Percentiles rank a stretch among this genome's conserved stretches.
These are phyloP conservation scores for Rhingia rostrata DNA, from an alignment of 2,888 invertebrate genomes.

Conservation along the genomic window DNA sequence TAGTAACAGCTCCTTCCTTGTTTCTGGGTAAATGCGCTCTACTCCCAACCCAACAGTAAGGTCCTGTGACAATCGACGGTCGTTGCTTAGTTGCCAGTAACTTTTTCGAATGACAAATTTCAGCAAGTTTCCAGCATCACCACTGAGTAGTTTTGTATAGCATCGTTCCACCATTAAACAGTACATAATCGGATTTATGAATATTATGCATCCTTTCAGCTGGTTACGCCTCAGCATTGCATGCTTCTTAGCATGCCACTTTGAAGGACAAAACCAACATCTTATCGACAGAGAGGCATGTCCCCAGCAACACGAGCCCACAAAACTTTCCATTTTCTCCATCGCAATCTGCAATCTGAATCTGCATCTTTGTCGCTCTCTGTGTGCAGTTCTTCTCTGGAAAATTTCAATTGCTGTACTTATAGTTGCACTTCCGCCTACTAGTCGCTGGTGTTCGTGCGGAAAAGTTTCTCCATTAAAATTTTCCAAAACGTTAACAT, in stretches of 20 bases:
- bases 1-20: background rate
- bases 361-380: background rate
- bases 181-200: slow-evolving; percentile 62
- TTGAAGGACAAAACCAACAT: slow-evolving; percentile 51
- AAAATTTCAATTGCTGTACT: slow-evolving; percentile 53
- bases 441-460: slow-evolving; percentile 39
- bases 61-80: slow-evolving; percentile 31
- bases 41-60: background rate
- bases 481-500: slow-evolving; percentile 69
- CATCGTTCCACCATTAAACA: slow-evolving; percentile 56
- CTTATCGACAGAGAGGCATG: slow-evolving; percentile 53
- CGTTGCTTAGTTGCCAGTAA: slow-evolving; percentile 47
- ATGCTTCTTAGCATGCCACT: slow-evolving; percentile 23
- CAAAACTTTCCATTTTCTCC: slow-evolving; percentile 53
- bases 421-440: slow-evolving; percentile 1
- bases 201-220: slow-evolving; percentile 38
- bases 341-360: background rate
- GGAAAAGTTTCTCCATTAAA: slow-evolving; percentile 69
- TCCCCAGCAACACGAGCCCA: slow-evolving; percentile 30
- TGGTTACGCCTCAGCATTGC: slow-evolving; percentile 4
- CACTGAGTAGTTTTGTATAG: slow-evolving; percentile 48
- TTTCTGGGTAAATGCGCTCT: slow-evolving; percentile 2
- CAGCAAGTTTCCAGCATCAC: slow-evolving; percentile 55
- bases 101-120: slow-evolving; percentile 65
- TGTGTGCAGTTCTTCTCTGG: slow-evolving; percentile 9